These are phyloP conservation scores for Syrrhaptes paradoxus DNA, from an alignment of 2,113 vertebrate species.

Conservation along the genomic window DNA sequence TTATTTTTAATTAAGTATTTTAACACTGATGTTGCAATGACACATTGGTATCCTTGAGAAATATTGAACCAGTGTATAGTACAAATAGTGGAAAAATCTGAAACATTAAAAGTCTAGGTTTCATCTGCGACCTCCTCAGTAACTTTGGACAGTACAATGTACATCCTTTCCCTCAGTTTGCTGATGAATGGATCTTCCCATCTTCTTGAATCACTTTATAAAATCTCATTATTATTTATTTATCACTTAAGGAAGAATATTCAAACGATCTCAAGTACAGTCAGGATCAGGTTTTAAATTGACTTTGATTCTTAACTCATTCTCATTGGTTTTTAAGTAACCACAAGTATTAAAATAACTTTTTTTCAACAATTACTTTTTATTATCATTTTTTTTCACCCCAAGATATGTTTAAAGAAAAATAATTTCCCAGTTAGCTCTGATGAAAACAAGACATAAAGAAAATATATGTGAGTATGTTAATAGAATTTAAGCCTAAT, in stretches of 20 bases:
- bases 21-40: not conserved
- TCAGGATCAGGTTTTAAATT: not conserved
- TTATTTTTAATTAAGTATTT: not conserved
- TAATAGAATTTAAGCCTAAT: not conserved
- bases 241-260: not conserved
- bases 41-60: not conserved
- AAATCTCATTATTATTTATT: not conserved
- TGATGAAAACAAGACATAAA: not conserved
- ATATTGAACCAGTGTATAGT: not conserved
- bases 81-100: not conserved
- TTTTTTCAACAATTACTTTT: not conserved
- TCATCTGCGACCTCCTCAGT: not conserved
- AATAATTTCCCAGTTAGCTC: not conserved
- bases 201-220: not conserved
- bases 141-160: not conserved
- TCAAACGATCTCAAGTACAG: not conserved
- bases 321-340: not conserved
- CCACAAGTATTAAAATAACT: not conserved
- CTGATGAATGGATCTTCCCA: not conserved
- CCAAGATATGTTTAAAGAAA: not conserved
- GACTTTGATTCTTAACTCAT: not conserved
- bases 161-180: not conserved
- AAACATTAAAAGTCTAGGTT: not conserved
- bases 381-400: not conserved
- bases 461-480: not conserved